Percentiles rank a stretch among this genome's conserved stretches.
Evolutionary conservation across 2,888 invertebrate genomes (phyloP).

Genomic region (Pogonocherus hispidulus): DNA sequence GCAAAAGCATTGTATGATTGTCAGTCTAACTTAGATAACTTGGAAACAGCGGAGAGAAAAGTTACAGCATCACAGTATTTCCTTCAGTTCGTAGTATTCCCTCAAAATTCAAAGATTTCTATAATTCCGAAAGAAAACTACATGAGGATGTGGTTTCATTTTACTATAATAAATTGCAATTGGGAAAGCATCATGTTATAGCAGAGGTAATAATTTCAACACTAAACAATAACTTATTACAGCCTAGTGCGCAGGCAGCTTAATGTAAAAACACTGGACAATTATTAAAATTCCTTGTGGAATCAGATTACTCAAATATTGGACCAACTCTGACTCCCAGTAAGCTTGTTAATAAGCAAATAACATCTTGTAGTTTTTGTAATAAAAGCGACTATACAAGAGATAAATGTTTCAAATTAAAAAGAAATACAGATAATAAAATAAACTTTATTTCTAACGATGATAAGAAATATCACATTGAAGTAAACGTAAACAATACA

Average conservation of each 20-base stretch:
- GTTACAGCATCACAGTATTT: no score
- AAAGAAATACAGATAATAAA: not conserved
- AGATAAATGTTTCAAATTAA: no score
- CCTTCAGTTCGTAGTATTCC: not conserved
- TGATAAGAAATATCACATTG: not conserved
- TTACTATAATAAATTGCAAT: not conserved
- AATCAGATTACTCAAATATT: not conserved
- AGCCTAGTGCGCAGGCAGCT: not conserved
- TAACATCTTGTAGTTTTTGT: no score
- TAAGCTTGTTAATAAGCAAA: conserved; percentile 16
- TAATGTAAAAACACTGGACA: not conserved
- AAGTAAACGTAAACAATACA: not conserved
- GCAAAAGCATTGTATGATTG: conserved; percentile 1
- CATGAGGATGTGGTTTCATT: not conserved
- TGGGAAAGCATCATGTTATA: not conserved
- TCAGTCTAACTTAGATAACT: not conserved
- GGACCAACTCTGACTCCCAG: not conserved
- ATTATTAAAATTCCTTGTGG: not conserved
- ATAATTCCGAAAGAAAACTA: not conserved
- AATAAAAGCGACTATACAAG: no score
- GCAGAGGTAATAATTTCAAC: not conserved
- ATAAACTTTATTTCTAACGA: not conserved
- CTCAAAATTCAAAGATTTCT: not conserved
- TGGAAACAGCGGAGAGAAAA: no score
- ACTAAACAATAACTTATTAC: not conserved